Evolutionary conservation across 2,797 vertebrate species (phyloP).

Genomic region (Euphonia xanthogaster): DNA sequence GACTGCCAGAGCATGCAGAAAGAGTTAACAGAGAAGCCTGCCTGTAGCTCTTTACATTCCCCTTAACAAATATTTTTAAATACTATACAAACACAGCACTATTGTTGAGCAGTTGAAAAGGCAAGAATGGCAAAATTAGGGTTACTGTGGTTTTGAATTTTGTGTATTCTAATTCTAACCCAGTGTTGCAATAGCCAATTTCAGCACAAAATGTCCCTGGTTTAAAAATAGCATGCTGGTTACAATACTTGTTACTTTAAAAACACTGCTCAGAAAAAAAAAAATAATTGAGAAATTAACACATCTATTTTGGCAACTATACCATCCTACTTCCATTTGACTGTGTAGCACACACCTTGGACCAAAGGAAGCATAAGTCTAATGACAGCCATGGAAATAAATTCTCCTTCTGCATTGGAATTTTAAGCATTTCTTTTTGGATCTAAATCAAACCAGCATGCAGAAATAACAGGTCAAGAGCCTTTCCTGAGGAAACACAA

Average conservation of each 20-base stretch:
- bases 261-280: background rate
- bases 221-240: slow-evolving; percentile 50
- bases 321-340: background rate
- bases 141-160: slow-evolving; percentile 60
- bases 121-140: slow-evolving; percentile 54
- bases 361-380: background rate
- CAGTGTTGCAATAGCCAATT: slow-evolving; percentile 39
- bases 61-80: slow-evolving; percentile 36
- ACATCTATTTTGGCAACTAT: background rate
- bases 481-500: background rate
- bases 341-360: background rate
- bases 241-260: slow-evolving; percentile 39
- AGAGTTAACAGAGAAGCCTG: slow-evolving; percentile 35
- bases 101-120: slow-evolving; percentile 52
- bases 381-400: background rate
- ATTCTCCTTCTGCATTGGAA: background rate
- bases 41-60: slow-evolving; percentile 33
- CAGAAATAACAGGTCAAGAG: background rate
- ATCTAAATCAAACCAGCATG: background rate
- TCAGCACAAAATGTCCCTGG: slow-evolving; percentile 51
- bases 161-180: slow-evolving; percentile 53
- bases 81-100: slow-evolving; percentile 28
- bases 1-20: background rate
- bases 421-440: background rate
- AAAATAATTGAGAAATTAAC: slow-evolving; percentile 19